These are phyloP conservation scores for Sorex araneus DNA, from an alignment of 2,113 vertebrate genomes.

Conservation along the genomic window DNA sequence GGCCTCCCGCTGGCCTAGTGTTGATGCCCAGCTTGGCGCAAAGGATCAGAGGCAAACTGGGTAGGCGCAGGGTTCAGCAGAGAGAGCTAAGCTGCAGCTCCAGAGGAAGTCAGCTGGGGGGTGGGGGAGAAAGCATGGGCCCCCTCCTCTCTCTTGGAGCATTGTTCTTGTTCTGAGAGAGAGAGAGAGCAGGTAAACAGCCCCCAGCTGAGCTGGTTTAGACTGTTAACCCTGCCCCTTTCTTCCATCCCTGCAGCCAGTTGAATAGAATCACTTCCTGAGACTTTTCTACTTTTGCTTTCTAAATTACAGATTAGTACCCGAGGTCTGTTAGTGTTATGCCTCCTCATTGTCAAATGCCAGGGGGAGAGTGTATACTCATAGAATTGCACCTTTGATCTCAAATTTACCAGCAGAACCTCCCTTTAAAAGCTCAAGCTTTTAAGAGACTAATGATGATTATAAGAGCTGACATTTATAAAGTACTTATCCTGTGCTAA, in stretches of 20 bases:
- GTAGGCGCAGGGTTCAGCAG: not conserved
- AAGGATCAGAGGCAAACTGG: not conserved
- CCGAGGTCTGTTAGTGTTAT: conserved; percentile 15
- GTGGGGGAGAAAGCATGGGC: not conserved
- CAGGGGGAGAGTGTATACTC: not conserved
- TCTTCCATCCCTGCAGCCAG: not conserved
- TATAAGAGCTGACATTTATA: not conserved
- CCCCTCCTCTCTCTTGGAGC: not conserved
- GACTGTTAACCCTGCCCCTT: not conserved
- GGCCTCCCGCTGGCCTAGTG: not conserved
- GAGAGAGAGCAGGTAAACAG: not conserved
- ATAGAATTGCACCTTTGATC: not conserved
- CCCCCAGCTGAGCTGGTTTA: not conserved
- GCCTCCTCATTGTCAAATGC: conserved; percentile 43
- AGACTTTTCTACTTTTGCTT: conserved; percentile 52
- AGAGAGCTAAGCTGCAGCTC: not conserved
- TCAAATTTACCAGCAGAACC: not conserved
- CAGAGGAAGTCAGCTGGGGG: not conserved
- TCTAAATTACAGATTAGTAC: conserved; percentile 60
- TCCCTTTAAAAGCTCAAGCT: not conserved
- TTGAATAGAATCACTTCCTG: conserved; percentile 31
- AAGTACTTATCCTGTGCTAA: not conserved
- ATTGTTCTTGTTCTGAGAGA: not conserved
- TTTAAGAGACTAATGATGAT: not conserved
- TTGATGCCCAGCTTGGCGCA: not conserved